Percentiles rank a stretch among this genome's conserved stretches.
Evolutionary conservation across 2,797 vertebrate genomes (phyloP).

Genomic region (Melanotaenia trifasciata): DNA sequence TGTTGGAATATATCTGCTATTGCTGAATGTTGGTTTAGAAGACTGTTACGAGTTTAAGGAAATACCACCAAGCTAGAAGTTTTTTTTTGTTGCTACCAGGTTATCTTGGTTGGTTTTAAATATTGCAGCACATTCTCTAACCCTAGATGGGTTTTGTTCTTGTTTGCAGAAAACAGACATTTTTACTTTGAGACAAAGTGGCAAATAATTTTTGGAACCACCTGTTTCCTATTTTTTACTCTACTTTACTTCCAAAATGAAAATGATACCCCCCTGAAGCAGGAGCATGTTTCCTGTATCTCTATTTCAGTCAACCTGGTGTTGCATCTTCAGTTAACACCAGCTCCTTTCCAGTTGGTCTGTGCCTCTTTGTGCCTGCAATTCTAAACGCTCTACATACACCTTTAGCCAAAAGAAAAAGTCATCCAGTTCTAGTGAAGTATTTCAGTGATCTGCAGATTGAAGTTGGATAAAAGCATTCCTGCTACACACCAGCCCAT

Average conservation of each 20-base stretch:
- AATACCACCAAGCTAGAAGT: no score
- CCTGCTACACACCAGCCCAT: slow-evolving; percentile 47
- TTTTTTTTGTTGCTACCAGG: no score
- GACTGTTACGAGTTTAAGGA: no score
- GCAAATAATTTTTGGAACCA: neutral
- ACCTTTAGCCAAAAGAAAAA: slow-evolving; percentile 6
- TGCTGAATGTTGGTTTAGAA: no score
- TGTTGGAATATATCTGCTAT: no score
- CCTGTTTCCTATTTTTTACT: neutral
- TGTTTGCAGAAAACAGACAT: slow-evolving; percentile 1
- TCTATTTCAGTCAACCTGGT: neutral
- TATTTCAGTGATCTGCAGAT: slow-evolving; percentile 36
- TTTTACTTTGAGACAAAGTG: neutral
- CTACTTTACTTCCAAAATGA: neutral
- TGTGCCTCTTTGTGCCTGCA: slow-evolving; percentile 10
- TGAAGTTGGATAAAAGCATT: slow-evolving; percentile 38
- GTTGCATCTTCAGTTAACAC: neutral
- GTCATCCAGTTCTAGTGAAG: slow-evolving; percentile 24
- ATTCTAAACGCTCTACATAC: slow-evolving; percentile 13
- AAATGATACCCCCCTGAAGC: neutral
- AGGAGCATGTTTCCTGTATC: neutral
- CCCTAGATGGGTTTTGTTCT: neutral
- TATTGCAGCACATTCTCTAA: no score
- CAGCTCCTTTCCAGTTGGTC: neutral
- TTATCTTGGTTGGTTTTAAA: no score